Evolutionary conservation across 2,888 invertebrate genomes (phyloP).

Genomic region (Eupithecia tripunctaria): DNA sequence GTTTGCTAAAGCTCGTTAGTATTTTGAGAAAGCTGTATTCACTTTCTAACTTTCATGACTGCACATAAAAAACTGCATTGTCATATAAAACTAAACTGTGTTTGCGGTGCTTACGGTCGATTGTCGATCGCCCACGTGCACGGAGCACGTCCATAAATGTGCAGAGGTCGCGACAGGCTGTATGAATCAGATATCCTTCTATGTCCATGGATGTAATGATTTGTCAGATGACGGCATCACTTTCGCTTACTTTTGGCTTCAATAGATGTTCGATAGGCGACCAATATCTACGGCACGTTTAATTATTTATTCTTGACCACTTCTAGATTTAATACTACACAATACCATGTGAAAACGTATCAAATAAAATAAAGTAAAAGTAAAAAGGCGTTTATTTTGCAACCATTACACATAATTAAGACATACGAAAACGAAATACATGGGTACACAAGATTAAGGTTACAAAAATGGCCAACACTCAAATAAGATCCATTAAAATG

Average conservation of each 20-base stretch:
- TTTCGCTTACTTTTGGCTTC: constrained; percentile 51
- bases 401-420: too few species aligned
- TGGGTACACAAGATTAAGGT: too few species aligned
- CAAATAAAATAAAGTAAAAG: too few species aligned
- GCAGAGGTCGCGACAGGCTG: constrained; percentile 34
- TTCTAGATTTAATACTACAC: neutral
- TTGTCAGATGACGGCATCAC: constrained; percentile 49
- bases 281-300: constrained; percentile 17
- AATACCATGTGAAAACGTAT: too few species aligned
- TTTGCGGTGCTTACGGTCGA: constrained; percentile 41
- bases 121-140: constrained; percentile 47
- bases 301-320: neutral
- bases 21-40: constrained; percentile 32
- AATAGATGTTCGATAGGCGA: constrained; percentile 7
- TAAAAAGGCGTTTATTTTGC: too few species aligned
- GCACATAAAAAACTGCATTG: constrained; percentile 42
- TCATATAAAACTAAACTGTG: constrained; percentile 42
- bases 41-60: constrained; percentile 53
- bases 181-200: constrained; percentile 56
- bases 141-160: constrained; percentile 49
- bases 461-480: too few species aligned
- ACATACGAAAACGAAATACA: too few species aligned
- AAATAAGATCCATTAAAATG: too few species aligned
- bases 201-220: constrained; percentile 37
- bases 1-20: neutral